Evolutionary conservation across 2,888 invertebrate genomes (phyloP).

Genomic region (Pseudanteris insignis): DNA sequence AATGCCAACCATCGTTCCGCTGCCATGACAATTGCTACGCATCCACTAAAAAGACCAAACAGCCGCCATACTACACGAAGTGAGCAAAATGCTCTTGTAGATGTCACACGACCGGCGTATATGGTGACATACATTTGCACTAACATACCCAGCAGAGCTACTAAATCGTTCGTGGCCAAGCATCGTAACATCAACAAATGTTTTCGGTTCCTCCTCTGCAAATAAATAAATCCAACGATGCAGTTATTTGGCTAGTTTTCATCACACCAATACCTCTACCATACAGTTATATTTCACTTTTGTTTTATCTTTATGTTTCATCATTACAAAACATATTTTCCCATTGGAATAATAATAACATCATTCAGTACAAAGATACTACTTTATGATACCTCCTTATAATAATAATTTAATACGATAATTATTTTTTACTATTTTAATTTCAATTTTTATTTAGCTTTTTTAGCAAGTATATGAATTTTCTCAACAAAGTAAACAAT

Average conservation of each 20-base stretch:
- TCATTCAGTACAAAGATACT: too few species aligned
- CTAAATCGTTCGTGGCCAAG: slow-evolving; percentile 80
- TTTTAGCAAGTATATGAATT: too few species aligned
- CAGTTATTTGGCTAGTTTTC: too few species aligned
- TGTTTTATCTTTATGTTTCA: too few species aligned
- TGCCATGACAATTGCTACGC: slow-evolving; percentile 89
- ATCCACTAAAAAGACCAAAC: slow-evolving; percentile 87
- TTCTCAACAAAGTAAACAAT: too few species aligned
- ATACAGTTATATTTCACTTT: background rate
- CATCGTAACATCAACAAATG: slow-evolving; percentile 83
- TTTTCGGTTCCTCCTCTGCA: slow-evolving; percentile 77
- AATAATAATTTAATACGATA: too few species aligned
- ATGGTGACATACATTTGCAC: slow-evolving; percentile 72
- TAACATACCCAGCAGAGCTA: slow-evolving; percentile 83
- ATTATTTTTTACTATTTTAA: too few species aligned
- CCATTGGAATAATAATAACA: too few species aligned
- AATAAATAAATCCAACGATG: slow-evolving; percentile 16
- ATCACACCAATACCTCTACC: background rate
- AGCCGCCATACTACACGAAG: slow-evolving; percentile 79
- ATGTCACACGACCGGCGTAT: slow-evolving; percentile 66
- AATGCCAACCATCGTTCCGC: slow-evolving; percentile 87
- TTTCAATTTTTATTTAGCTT: too few species aligned
- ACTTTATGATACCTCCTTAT: too few species aligned
- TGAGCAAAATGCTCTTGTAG: slow-evolving; percentile 71
- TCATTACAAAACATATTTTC: too few species aligned